Percentiles rank a stretch among this genome's conserved stretches.
Conservation (phyloP, 30 jellyfish, hydroid and myxozoan genomes). For the Chrysaora quinquecirrha region DNA sequence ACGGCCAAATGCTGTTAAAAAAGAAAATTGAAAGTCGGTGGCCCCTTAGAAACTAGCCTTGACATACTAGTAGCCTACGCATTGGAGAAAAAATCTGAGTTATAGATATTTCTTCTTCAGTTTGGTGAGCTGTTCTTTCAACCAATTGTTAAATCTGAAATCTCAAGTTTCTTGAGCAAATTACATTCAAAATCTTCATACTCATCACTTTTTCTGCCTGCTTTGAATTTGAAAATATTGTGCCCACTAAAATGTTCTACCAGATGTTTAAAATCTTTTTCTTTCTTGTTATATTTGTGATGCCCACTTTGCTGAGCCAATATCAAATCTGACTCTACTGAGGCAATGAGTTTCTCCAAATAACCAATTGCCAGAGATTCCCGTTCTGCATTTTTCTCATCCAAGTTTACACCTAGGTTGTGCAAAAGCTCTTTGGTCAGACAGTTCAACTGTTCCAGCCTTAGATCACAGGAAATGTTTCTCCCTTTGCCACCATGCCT, state of each 20-base stretch:
- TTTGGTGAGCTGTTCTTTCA: background rate
- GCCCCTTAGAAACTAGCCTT: no score
- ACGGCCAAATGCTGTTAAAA: no score
- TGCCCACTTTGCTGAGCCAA: background rate
- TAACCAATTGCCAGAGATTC: background rate
- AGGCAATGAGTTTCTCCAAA: background rate
- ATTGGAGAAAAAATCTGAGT: no score
- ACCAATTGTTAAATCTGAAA: background rate
- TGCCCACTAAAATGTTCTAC: background rate
- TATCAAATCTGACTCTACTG: background rate
- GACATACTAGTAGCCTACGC: no score
- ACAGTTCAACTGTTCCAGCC: slow-evolving; percentile 19
- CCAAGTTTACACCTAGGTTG: slow-evolving; percentile 8
- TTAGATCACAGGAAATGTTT: slow-evolving; percentile 6
- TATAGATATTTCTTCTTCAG: background rate
- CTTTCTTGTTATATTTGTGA: background rate
- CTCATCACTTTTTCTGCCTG: background rate
- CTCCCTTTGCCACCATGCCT: slow-evolving; percentile 10
- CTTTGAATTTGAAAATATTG: background rate
- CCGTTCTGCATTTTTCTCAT: background rate
- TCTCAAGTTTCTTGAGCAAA: background rate
- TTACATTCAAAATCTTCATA: background rate
- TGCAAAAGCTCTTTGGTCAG: slow-evolving; percentile 17
- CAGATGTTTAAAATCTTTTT: background rate
- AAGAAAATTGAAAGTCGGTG: no score